phyloP scores from a whole-genome alignment of 2,113 vertebrate species.

The Lophura nycthemera region DNA sequence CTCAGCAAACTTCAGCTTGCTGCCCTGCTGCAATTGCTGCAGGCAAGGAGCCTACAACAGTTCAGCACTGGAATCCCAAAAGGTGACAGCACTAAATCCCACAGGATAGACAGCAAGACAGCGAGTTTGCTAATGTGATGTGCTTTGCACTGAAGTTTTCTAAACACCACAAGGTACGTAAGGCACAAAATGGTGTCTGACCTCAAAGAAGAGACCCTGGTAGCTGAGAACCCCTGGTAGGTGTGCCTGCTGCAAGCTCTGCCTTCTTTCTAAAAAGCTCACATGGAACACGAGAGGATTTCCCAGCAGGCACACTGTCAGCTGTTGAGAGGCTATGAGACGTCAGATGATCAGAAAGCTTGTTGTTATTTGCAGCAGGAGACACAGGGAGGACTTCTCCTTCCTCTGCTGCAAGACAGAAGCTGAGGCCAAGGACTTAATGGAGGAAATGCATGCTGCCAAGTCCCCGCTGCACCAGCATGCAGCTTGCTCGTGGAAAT shows the following conservation, averaged over 20 bases:
- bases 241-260: neutral
- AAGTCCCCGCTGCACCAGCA: neutral
- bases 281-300: neutral
- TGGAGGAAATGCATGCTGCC: fast-evolving
- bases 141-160: neutral
- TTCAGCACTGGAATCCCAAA: neutral
- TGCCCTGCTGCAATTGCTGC: neutral
- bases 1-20: neutral
- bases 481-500: fast-evolving
- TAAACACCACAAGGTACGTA: neutral
- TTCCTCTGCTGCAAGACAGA: neutral
- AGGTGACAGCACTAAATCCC: neutral
- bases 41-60: neutral
- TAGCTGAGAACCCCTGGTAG: neutral
- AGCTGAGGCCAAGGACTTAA: neutral
- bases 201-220: neutral
- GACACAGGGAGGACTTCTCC: neutral
- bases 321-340: fast-evolving
- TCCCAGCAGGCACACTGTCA: neutral
- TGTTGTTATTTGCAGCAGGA: fast-evolving
- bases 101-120: fast-evolving
- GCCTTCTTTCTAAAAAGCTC: neutral
- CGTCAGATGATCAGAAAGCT: neutral
- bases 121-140: fast-evolving
- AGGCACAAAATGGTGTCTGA: neutral